These are phyloP conservation scores for Machimus rusticus DNA, from an alignment of 2,888 invertebrate species.

Conservation along the genomic window DNA sequence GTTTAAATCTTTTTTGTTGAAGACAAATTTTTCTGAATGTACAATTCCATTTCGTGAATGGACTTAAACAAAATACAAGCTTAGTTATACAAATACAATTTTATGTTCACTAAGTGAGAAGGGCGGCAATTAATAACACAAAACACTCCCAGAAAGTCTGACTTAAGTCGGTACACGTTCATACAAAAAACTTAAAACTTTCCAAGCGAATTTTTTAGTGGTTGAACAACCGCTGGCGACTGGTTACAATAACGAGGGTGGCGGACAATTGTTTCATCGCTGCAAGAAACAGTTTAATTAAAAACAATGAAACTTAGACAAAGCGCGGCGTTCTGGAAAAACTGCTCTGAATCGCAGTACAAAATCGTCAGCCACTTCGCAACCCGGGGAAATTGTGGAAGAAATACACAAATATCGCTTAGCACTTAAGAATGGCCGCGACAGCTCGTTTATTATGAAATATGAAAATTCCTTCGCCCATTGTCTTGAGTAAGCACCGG, in stretches of 20 bases:
- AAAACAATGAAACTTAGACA: not conserved
- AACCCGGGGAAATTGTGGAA: not conserved
- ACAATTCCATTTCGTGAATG: too few species aligned
- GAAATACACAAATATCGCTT: not conserved
- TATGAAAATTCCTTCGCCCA: conserved; percentile 23
- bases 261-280: not conserved
- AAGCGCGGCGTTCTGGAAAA: not conserved
- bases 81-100: not conserved
- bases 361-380: not conserved
- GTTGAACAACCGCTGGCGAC: not conserved
- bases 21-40: too few species aligned
- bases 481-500: not conserved
- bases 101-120: not conserved
- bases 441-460: conserved; percentile 30
- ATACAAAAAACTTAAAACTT: not conserved
- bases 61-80: too few species aligned
- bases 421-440: not conserved
- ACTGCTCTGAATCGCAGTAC: not conserved
- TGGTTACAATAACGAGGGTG: not conserved
- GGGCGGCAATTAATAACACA: not conserved
- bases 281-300: not conserved
- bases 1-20: too few species aligned
- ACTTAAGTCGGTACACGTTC: not conserved
- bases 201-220: not conserved
- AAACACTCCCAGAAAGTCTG: not conserved